Conservation (phyloP, 2,113 vertebrate species). For the Ranitomeya imitator region DNA sequence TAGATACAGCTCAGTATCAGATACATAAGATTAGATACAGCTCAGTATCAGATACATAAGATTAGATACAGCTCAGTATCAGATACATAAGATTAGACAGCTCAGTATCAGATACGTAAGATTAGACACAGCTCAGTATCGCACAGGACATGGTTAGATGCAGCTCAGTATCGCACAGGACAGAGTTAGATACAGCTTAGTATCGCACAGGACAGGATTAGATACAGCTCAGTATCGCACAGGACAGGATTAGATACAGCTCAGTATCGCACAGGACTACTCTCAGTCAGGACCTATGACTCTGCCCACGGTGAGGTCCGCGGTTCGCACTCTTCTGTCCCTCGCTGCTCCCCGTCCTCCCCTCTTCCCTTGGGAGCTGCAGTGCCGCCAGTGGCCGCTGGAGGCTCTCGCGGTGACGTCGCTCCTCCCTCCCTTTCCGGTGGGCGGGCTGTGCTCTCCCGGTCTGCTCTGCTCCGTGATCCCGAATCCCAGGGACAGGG, state of each 20-base stretch:
- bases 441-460: constrained; percentile 50
- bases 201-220: background rate
- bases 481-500: constrained; percentile 47
- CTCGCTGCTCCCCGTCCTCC: background rate
- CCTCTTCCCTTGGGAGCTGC: constrained; percentile 49
- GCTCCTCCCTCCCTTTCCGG: constrained; percentile 52
- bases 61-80: background rate
- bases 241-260: background rate
- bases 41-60: background rate
- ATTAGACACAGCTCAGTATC: background rate
- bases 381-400: constrained; percentile 28
- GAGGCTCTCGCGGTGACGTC: constrained; percentile 49
- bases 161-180: background rate
- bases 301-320: background rate
- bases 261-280: background rate
- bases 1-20: background rate
- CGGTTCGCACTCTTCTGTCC: background rate
- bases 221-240: background rate
- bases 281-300: too few species aligned
- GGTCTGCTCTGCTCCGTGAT: constrained; percentile 52
- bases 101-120: background rate
- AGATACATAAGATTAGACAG: background rate
- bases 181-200: background rate
- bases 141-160: background rate
- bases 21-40: background rate